A percentile compares a stretch with the other conserved stretches of the same genome.
Evolutionary conservation across 2,113 vertebrate genomes (phyloP).

Genomic region (Neomonachus schauinslandi): DNA sequence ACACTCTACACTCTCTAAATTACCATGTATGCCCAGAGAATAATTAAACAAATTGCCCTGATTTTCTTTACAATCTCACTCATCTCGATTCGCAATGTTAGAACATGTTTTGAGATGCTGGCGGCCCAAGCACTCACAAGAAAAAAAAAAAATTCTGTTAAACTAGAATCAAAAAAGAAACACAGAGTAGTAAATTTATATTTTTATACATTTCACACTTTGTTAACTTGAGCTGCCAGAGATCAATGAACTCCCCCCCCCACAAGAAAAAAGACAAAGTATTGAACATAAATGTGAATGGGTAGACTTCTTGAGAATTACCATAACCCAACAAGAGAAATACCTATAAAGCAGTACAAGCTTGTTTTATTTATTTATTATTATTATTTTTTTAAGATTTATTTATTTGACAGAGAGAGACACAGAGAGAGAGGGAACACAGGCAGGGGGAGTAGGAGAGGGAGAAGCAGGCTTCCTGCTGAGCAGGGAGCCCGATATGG

Average conservation of each 20-base stretch:
- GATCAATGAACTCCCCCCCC: background rate
- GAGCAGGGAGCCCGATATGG: too few species aligned
- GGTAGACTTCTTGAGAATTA: background rate
- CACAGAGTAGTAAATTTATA: background rate
- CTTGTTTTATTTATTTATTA: too few species aligned
- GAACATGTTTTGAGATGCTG: background rate
- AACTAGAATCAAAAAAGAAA: background rate
- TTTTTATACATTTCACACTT: background rate
- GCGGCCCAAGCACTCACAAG: background rate
- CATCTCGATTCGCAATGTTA: background rate
- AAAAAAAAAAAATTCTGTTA: background rate
- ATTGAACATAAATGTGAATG: background rate
- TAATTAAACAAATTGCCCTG: slow-evolving; percentile 33
- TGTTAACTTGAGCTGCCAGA: background rate
- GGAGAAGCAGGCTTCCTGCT: too few species aligned
- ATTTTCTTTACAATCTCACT: background rate
- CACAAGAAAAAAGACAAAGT: background rate
- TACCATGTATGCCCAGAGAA: background rate
- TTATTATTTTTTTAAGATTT: too few species aligned
- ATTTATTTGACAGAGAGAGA: too few species aligned
- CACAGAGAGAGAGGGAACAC: too few species aligned
- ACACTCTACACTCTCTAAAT: background rate
- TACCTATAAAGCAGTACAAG: background rate
- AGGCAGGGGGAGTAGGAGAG: too few species aligned
- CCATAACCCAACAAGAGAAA: background rate